These are phyloP conservation scores for Carcina quercana DNA, from an alignment of 2,888 invertebrate genomes.

Conservation along the genomic window DNA sequence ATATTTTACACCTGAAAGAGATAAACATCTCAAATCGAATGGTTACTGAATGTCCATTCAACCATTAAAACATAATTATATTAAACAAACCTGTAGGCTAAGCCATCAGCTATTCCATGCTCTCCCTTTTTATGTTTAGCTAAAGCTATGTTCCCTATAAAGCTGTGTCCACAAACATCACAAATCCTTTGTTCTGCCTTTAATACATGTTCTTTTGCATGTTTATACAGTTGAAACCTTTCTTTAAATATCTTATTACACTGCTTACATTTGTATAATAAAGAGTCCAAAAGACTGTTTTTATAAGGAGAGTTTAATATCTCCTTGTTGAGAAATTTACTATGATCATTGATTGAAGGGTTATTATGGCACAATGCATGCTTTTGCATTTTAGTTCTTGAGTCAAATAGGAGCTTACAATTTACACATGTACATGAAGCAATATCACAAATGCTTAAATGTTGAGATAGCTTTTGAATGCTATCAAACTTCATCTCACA, in stretches of 20 bases:
- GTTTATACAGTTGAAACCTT: conserved; percentile 46
- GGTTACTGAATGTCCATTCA: background rate
- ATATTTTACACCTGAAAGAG: conserved; percentile 69
- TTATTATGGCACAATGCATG: conserved; percentile 42
- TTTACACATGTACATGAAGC: conserved; percentile 49
- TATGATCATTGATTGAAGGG: too few species aligned
- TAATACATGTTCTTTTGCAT: conserved; percentile 51
- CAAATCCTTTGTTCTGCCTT: conserved; percentile 44
- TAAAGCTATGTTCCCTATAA: conserved; percentile 40
- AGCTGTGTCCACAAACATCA: conserved; percentile 52
- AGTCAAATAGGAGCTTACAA: conserved; percentile 52
- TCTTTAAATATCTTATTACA: conserved; percentile 52
- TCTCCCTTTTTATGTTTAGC: conserved; percentile 41
- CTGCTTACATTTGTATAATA: conserved; percentile 59
- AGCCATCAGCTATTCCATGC: conserved; percentile 35
- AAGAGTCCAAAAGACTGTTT: too few species aligned
- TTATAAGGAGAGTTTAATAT: too few species aligned
- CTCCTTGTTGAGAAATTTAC: too few species aligned
- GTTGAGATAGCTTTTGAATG: conserved; percentile 42
- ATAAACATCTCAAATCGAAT: conserved; percentile 3
- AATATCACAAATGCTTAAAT: conserved; percentile 51
- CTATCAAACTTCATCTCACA: conserved; percentile 48
- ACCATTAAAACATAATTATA: conserved; percentile 9
- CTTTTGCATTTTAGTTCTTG: conserved; percentile 51
- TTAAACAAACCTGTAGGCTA: conserved; percentile 39